Base-by-base conservation (phyloP, 2,797 vertebrate species). In the Eulemur rubriventer region DNA sequence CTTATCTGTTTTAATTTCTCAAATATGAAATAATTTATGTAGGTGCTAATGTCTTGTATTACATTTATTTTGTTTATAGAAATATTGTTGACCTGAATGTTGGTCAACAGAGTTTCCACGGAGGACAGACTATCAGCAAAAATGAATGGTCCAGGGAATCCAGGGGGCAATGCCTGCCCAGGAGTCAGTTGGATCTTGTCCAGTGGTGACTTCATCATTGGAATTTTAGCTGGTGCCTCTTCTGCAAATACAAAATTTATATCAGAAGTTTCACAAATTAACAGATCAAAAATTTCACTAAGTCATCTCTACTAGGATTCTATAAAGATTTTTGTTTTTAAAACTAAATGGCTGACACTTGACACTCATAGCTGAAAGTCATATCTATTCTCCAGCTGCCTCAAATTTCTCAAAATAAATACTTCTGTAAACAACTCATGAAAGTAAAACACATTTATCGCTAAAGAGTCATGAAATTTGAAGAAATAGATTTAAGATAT, bases 71-170 rank as follows among this genome's bases (percentile, higher is more conserved):
- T 97, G 93, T 97, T 96, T 97, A 98, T 97, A 97, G 97, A 96
- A 98, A 94, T 94, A 95, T 97, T 98, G 96, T 98, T 99, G 97
- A 99, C 99, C 99, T 99, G 99, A 98, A 99, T 99, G 98, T 99
- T 99, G 98, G 99, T 99, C 98, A 99, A 98, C 97, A 99, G 99
- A 38, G 99, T 99, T 98, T 99, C 99, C 98, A 99, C 99, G 2
- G 99, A 99, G 59, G 99, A 99, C 91, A 99, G 98, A 69, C 99
- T 99, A 96, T 99, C 99, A 41, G 99, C 99, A 98, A 99, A 99
- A 96, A 99, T 99, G 96, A 99, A 99, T 0, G 99, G 99, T 43
- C 99, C 99, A 0, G 99, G 99, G 96, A 99, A 99, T 88, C 99
- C 99, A 20, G 99, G 98, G 76, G 99, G 99, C 95, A 99, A 98